Percentiles rank a stretch among this genome's conserved stretches.
These are phyloP conservation scores for Harpagus bidentatus DNA, from an alignment of 2,113 vertebrate species.

Conservation along the genomic window DNA sequence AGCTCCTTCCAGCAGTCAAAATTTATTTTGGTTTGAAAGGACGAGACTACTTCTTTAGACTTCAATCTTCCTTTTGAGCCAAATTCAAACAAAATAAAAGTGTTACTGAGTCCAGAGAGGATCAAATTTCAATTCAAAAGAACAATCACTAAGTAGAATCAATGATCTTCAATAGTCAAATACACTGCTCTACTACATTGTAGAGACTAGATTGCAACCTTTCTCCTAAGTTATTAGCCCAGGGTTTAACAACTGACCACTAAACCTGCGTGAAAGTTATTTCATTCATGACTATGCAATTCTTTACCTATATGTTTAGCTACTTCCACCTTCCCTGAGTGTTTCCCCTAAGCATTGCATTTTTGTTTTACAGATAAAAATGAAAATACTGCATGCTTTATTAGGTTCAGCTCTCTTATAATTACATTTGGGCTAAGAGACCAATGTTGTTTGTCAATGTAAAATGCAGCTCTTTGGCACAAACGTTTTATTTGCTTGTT, in stretches of 20 bases:
- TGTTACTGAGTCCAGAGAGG: background rate
- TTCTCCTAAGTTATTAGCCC: background rate
- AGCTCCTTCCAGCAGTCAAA: background rate
- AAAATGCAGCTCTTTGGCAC: constrained; percentile 25
- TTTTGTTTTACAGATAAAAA: constrained; percentile 43
- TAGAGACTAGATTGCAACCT: background rate
- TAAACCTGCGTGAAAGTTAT: background rate
- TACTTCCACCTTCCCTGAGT: background rate
- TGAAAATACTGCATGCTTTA: constrained; percentile 26
- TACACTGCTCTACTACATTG: background rate
- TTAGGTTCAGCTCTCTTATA: constrained; percentile 17
- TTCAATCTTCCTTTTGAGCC: background rate
- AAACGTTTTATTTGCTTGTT: background rate
- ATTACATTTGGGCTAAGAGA: constrained; percentile 13
- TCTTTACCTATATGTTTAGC: background rate
- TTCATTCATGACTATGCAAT: background rate
- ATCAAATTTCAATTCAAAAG: background rate
- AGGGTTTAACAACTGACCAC: background rate
- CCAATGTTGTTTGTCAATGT: constrained; percentile 8
- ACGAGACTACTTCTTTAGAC: background rate
- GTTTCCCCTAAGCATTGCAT: background rate
- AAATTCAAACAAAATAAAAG: background rate
- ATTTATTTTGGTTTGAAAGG: background rate
- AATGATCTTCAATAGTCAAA: background rate
- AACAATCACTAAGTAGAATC: background rate